A percentile compares a stretch with the other conserved stretches of the same genome.
These are phyloP conservation scores for Gryllus longicercus DNA, from an alignment of 2,888 invertebrate genomes.

Conservation along the genomic window DNA sequence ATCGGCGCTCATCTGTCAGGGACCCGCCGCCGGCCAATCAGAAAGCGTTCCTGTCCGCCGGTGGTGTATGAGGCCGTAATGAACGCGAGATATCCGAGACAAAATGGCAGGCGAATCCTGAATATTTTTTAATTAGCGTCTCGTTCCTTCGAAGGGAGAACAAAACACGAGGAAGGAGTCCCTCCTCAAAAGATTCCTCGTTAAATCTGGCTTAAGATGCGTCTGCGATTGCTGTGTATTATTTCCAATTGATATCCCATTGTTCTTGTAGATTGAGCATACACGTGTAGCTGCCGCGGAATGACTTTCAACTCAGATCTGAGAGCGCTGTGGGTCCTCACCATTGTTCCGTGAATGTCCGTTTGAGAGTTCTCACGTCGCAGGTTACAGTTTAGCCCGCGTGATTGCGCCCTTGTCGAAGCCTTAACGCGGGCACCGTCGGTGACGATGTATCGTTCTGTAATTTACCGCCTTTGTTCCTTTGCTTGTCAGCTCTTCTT, in stretches of 20 bases:
- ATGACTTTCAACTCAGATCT: conserved; percentile 4
- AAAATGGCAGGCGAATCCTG: neutral
- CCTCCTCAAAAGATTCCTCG: neutral
- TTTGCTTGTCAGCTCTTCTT: too few species aligned
- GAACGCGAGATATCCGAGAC: conserved; percentile 17
- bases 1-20: neutral
- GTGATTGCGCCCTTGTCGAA: neutral
- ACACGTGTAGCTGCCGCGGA: neutral
- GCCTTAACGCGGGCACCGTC: neutral
- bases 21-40: neutral
- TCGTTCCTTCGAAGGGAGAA: neutral
- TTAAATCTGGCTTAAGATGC: conserved; percentile 2
- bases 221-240: neutral
- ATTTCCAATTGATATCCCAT: conserved; percentile 6
- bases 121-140: neutral
- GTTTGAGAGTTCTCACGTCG: conserved; percentile 7
- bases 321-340: neutral
- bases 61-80: neutral
- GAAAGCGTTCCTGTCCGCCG: neutral
- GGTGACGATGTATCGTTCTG: neutral
- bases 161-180: neutral
- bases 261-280: conserved; percentile 4
- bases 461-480: neutral
- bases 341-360: neutral
- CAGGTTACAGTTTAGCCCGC: neutral